phyloP scores from a whole-genome alignment of 2,113 vertebrate species.

The Cavia porcellus region DNA sequence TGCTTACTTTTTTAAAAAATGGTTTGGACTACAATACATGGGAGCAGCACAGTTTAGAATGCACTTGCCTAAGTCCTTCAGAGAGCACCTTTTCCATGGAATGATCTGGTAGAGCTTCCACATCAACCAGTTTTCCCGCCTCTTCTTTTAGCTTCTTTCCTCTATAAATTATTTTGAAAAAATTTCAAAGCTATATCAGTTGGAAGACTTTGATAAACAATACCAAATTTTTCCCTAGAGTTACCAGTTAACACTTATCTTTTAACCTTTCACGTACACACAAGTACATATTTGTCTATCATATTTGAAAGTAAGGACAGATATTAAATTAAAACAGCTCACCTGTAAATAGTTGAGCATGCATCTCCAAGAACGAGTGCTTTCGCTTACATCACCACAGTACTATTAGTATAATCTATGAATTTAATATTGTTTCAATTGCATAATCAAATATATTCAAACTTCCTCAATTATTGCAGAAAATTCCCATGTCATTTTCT shows the following conservation, averaged over 20 bases:
- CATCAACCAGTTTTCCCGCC: neutral
- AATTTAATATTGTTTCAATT: neutral
- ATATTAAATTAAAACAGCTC: neutral
- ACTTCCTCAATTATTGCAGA: conserved; percentile 7
- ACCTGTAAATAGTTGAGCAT: neutral
- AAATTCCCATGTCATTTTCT: neutral
- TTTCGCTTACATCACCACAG: neutral
- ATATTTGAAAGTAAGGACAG: neutral
- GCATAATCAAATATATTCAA: neutral
- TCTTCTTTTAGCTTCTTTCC: neutral
- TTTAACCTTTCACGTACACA: neutral
- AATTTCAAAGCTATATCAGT: neutral
- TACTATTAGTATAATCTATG: neutral
- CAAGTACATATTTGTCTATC: neutral
- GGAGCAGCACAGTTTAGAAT: neutral
- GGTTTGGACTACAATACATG: neutral
- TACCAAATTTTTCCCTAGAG: neutral
- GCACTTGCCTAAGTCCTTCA: neutral
- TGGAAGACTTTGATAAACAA: neutral
- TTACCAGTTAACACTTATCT: neutral
- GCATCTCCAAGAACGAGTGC: neutral
- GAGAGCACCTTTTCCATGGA: neutral
- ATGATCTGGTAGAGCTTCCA: neutral
- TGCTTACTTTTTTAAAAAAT: neutral
- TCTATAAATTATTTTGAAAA: neutral